Evolutionary conservation across 2,113 vertebrate species (phyloP).

Genomic region (Albula goreensis): DNA sequence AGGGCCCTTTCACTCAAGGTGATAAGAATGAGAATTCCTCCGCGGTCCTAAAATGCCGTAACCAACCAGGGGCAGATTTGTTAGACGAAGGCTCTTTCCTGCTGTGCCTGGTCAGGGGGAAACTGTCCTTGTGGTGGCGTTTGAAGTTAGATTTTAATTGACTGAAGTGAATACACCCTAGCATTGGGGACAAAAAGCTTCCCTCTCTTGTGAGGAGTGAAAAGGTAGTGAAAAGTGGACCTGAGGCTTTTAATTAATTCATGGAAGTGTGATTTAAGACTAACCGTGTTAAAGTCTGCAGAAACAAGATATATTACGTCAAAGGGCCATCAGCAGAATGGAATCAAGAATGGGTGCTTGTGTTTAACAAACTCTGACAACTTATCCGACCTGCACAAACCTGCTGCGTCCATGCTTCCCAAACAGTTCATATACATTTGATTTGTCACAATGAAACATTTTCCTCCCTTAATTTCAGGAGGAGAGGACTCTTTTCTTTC

Average conservation of each 20-base stretch:
- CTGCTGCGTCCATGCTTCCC: constrained; percentile 50
- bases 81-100: constrained; percentile 47
- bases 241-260: constrained; percentile 39
- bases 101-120: constrained; percentile 41
- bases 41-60: constrained; percentile 2
- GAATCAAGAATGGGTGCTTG: not conserved
- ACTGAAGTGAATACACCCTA: constrained; percentile 52
- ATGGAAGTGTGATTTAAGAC: not conserved
- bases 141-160: constrained; percentile 58
- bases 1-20: constrained; percentile 39
- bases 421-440: constrained; percentile 61
- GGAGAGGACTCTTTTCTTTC: not conserved
- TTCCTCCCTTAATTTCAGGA: not conserved
- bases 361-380: constrained; percentile 26
- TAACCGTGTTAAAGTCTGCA: not conserved
- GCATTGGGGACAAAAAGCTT: constrained; percentile 37
- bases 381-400: constrained; percentile 70
- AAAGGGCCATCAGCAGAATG: too few species aligned
- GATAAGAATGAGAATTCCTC: constrained; percentile 53
- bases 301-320: too few species aligned
- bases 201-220: constrained; percentile 31
- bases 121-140: constrained; percentile 39
- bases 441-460: constrained; percentile 64
- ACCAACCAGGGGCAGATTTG: not conserved
- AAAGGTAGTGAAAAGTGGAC: constrained; percentile 35